phyloP scores from a whole-genome alignment of 2,888 invertebrate species.

The Epinotia nisella region DNA sequence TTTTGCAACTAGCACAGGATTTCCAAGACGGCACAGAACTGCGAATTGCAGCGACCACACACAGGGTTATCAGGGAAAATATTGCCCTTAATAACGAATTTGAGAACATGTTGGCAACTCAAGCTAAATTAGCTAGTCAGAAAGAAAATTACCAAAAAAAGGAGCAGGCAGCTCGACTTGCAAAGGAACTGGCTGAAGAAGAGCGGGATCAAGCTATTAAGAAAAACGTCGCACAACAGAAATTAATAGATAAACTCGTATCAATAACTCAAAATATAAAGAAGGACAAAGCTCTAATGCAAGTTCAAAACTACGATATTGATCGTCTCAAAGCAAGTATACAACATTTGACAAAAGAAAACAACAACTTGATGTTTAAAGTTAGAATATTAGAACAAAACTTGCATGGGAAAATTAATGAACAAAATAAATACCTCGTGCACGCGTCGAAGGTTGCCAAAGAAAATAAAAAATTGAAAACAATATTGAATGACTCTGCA shows the following conservation, averaged over 20 bases:
- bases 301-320: constrained; percentile 72
- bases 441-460: constrained; percentile 78
- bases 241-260: constrained; percentile 86
- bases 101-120: constrained; percentile 86
- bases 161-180: constrained; percentile 82
- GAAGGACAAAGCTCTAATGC: constrained; percentile 73
- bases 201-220: constrained; percentile 87
- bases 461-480: constrained; percentile 83
- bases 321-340: constrained; percentile 71
- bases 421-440: constrained; percentile 75
- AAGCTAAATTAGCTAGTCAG: constrained; percentile 86
- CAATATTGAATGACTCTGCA: constrained; percentile 86
- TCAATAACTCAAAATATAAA: constrained; percentile 82
- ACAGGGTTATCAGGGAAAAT: constrained; percentile 93
- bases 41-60: constrained; percentile 94
- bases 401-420: constrained; percentile 79
- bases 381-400: constrained; percentile 83
- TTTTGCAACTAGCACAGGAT: constrained; percentile 92
- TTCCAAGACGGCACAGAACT: constrained; percentile 94
- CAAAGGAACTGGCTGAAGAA: constrained; percentile 83
- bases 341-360: constrained; percentile 72
- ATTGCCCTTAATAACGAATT: constrained; percentile 92
- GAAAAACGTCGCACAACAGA: constrained; percentile 86
- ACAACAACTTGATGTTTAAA: constrained; percentile 76
- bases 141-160: constrained; percentile 85